phyloP scores from a whole-genome alignment of 2,888 invertebrate species.

The Idaea dimidiata region DNA sequence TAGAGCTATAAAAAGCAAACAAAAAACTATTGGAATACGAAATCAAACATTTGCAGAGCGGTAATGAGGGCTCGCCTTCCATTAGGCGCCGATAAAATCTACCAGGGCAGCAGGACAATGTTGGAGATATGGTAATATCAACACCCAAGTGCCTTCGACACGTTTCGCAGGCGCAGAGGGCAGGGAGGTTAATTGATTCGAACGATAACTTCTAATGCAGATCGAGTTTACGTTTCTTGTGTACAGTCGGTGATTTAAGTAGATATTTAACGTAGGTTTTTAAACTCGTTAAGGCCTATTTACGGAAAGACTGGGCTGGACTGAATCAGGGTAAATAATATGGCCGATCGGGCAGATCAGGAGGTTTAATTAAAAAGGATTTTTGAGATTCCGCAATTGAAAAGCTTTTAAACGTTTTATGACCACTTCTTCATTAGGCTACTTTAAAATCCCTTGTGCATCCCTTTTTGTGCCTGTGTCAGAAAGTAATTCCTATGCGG shows the following conservation, averaged over 20 bases:
- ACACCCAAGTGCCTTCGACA: constrained; percentile 6
- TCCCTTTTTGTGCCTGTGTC: too few species aligned
- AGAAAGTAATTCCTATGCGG: too few species aligned
- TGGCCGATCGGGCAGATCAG: too few species aligned
- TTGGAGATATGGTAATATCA: constrained; percentile 27
- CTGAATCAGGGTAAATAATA: too few species aligned
- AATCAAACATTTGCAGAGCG: constrained; percentile 2
- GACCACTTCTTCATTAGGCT: too few species aligned
- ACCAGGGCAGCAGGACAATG: constrained; percentile 2
- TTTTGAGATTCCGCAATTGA: too few species aligned
- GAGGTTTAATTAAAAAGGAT: too few species aligned
- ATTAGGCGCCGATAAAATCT: constrained; percentile 3
- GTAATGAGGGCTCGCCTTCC: constrained; percentile 9
- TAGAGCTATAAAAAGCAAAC: background rate
- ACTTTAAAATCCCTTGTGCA: too few species aligned
- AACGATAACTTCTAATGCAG: constrained; percentile 32
- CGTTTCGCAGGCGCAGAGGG: constrained; percentile 22
- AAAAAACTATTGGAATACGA: constrained; percentile 15
- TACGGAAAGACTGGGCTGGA: background rate
- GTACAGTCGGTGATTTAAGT: constrained; percentile 6
- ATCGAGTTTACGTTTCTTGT: constrained; percentile 21
- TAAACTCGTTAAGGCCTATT: background rate
- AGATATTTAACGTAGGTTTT: background rate
- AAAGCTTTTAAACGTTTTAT: too few species aligned
- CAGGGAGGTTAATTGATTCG: constrained; percentile 37